Evolutionary conservation across 2,113 vertebrate genomes (phyloP).

Genomic region (Parotia lawesii): DNA sequence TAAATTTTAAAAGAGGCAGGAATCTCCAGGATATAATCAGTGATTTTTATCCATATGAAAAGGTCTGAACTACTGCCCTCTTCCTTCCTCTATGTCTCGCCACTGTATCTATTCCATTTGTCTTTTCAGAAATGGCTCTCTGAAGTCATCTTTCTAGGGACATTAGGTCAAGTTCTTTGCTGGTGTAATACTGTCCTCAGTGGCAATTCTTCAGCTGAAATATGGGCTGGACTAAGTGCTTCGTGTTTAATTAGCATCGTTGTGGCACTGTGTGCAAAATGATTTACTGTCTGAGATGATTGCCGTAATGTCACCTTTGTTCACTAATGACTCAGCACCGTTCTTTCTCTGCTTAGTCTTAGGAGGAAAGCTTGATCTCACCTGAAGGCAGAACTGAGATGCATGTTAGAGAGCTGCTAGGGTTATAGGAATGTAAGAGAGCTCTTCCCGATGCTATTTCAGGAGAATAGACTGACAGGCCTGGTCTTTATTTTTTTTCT

Average conservation of each 20-base stretch:
- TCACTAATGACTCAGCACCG: not conserved
- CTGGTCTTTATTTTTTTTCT: not conserved
- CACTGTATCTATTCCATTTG: fast-evolving
- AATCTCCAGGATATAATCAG: not conserved
- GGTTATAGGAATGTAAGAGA: not conserved
- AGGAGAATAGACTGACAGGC: not conserved
- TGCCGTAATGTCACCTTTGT: not conserved
- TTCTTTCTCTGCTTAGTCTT: not conserved
- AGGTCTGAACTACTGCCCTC: not conserved
- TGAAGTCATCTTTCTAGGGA: not conserved
- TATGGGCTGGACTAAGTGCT: not conserved
- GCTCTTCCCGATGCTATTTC: not conserved
- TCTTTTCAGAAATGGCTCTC: not conserved
- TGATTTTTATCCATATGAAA: not conserved
- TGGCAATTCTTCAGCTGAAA: not conserved
- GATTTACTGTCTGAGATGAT: not conserved
- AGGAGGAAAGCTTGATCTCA: not conserved
- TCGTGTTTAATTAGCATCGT: not conserved
- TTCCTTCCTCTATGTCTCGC: not conserved
- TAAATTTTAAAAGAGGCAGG: conserved; percentile 11
- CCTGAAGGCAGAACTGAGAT: not conserved
- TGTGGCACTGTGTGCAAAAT: not conserved
- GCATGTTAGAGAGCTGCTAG: not conserved
- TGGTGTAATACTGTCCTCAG: not conserved
- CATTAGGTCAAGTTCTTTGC: not conserved